phyloP scores from a whole-genome alignment of 2,113 vertebrate species.

The Galbula dea region DNA sequence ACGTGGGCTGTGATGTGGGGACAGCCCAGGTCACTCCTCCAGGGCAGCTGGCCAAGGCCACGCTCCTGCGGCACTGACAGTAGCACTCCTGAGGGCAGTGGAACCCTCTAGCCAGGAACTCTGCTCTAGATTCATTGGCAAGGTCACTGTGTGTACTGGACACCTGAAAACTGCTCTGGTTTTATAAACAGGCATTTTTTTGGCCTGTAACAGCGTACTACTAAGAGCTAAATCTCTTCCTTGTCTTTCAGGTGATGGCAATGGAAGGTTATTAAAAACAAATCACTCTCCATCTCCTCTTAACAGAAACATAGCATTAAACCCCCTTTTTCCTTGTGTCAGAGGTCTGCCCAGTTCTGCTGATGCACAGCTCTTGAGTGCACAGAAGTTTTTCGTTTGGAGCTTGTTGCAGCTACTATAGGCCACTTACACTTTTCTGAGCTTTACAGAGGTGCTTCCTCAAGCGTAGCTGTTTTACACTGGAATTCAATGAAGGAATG shows the following conservation, averaged over 20 bases:
- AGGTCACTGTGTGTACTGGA: not conserved
- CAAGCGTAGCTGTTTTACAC: constrained; percentile 4
- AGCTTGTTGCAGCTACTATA: not conserved
- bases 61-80: fast-evolving
- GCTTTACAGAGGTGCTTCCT: not conserved
- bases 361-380: not conserved
- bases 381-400: not conserved
- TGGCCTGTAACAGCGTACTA: not conserved
- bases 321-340: not conserved
- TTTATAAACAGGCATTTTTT: not conserved
- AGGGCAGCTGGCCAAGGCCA: not conserved
- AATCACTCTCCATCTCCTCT: not conserved
- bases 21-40: fast-evolving
- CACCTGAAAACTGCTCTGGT: not conserved
- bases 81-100: not conserved
- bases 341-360: not conserved
- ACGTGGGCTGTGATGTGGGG: fast-evolving
- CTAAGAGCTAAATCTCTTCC: not conserved
- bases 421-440: constrained; percentile 25
- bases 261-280: constrained; percentile 1
- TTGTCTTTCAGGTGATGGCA: not conserved
- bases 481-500: constrained; percentile 11
- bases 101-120: not conserved
- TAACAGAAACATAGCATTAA: constrained; percentile 4
- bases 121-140: not conserved